Evolutionary conservation across 2,888 invertebrate species (phyloP).

Genomic region (Drosophila infuscata): DNA sequence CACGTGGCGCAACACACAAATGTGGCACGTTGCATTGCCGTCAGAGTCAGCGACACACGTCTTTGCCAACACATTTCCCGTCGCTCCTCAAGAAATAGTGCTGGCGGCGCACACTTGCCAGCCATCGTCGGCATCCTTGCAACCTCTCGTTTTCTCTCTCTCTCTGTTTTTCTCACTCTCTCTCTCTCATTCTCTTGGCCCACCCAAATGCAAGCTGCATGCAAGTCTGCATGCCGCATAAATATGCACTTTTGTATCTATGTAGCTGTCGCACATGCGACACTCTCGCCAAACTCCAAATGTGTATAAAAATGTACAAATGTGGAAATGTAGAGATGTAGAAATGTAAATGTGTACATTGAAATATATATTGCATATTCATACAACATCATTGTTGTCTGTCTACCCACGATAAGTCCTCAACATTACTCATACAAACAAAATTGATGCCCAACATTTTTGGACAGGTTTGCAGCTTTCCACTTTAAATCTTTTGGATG

Average conservation of each 20-base stretch:
- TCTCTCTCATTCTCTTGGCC: background rate
- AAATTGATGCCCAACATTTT: background rate
- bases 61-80: conserved; percentile 28
- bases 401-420: background rate
- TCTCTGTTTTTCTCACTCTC: background rate
- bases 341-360: background rate
- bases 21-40: conserved; percentile 45
- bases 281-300: background rate
- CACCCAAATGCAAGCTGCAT: conserved; percentile 2
- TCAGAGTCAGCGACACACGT: conserved; percentile 43
- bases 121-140: conserved; percentile 14
- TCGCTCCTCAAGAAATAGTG: conserved; percentile 35
- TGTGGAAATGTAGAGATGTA: background rate
- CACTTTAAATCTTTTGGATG: background rate
- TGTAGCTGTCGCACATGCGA: background rate
- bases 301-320: background rate
- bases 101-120: conserved; percentile 41
- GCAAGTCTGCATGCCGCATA: conserved; percentile 7
- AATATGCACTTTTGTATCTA: background rate
- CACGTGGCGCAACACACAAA: conserved; percentile 9
- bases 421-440: background rate
- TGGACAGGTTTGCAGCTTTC: background rate
- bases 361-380: background rate
- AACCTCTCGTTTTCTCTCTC: background rate
- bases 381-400: background rate